Evolutionary conservation across 2,113 vertebrate species (phyloP).

Genomic region (Microtus richardsoni): DNA sequence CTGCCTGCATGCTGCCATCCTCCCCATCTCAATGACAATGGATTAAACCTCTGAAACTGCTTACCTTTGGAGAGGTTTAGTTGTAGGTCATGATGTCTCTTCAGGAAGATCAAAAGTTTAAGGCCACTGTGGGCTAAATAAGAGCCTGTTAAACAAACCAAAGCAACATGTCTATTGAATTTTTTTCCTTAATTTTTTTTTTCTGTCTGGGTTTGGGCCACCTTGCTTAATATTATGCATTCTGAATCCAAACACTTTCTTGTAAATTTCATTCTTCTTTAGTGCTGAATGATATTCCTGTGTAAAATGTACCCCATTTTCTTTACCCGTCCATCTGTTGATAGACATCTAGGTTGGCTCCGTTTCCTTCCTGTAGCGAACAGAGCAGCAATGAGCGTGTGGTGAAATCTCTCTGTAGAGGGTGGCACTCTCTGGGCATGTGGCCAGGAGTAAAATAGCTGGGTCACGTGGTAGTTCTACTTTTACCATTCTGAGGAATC

Average conservation of each 20-base stretch:
- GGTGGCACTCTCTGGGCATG: background rate
- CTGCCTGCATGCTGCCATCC: background rate
- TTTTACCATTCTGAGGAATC: background rate
- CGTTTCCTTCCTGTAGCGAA: background rate
- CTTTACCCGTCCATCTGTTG: background rate
- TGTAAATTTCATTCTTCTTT: background rate
- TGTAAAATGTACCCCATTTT: background rate
- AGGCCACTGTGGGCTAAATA: background rate
- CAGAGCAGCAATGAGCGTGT: background rate
- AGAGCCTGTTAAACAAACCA: background rate
- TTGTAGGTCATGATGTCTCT: background rate
- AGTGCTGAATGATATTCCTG: background rate
- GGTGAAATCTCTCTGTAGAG: background rate
- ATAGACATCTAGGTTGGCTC: background rate
- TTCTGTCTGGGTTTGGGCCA: background rate
- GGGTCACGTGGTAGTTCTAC: background rate
- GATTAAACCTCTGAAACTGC: background rate
- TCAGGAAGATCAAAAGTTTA: background rate
- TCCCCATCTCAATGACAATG: background rate
- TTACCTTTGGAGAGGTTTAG: background rate
- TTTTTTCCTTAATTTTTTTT: background rate
- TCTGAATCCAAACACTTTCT: background rate
- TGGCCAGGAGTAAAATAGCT: background rate
- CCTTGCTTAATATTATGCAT: background rate
- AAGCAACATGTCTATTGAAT: background rate